Percentiles rank a stretch among this genome's conserved stretches.
phyloP scores from a whole-genome alignment of 2,888 invertebrate species.

The Resseliella maxima region DNA sequence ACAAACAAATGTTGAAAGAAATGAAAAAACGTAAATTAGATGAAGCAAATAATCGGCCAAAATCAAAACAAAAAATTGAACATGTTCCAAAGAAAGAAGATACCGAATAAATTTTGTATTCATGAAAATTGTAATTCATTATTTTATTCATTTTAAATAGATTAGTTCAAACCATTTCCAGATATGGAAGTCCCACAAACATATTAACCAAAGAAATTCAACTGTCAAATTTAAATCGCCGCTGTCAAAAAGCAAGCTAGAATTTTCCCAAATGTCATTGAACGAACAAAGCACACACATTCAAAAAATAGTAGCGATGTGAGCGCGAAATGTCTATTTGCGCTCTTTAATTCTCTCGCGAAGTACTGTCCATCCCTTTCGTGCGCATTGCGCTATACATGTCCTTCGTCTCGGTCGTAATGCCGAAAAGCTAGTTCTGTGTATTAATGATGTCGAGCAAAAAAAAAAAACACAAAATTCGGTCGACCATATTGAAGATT shows the following conservation, averaged over 20 bases:
- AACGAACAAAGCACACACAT: constrained; percentile 26
- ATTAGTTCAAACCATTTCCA: background rate
- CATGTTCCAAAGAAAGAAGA: constrained; percentile 61
- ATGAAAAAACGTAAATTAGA: constrained; percentile 52
- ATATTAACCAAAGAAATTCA: background rate
- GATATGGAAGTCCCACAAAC: background rate
- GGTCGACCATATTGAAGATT: constrained; percentile 54
- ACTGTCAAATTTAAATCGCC: background rate
- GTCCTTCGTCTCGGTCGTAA: background rate
- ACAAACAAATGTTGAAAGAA: constrained; percentile 65
- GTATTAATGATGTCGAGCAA: constrained; percentile 28
- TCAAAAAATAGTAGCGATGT: background rate
- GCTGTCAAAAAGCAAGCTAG: constrained; percentile 24
- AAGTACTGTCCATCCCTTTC: background rate
- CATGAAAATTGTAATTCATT: background rate
- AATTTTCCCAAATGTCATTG: constrained; percentile 16
- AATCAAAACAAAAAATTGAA: background rate
- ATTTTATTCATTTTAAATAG: background rate
- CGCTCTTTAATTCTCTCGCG: background rate
- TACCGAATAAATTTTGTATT: constrained; percentile 68
- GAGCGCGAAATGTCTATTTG: constrained; percentile 11
- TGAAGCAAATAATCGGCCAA: background rate
- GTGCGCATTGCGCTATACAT: background rate
- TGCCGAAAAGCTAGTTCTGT: constrained; percentile 46
- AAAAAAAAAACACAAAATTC: constrained; percentile 19